These are phyloP conservation scores for Leguminivora glycinivorella DNA, from an alignment of 1,140 invertebrate species.

Conservation along the genomic window DNA sequence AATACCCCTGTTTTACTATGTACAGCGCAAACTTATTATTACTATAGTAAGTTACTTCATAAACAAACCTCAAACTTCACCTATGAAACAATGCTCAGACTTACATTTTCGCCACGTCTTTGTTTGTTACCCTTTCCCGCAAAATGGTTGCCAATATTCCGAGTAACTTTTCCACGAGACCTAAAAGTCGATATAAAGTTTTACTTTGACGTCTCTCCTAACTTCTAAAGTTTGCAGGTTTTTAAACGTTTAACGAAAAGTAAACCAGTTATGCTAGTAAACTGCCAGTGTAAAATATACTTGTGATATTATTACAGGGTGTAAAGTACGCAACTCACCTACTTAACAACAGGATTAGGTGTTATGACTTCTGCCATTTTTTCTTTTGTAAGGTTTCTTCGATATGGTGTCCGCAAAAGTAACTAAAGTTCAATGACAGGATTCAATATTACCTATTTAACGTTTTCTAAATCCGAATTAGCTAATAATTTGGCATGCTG, in stretches of 20 bases:
- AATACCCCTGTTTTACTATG: too few species aligned
- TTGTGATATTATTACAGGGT: not conserved
- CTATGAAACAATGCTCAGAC: not conserved
- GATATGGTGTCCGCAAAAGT: not conserved
- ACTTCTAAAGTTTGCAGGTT: not conserved
- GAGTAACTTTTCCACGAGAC: not conserved
- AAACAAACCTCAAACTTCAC: conserved; percentile 1
- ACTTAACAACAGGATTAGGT: not conserved
- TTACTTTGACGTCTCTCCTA: conserved; percentile 12
- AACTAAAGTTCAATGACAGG: not conserved
- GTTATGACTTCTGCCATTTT: conserved; percentile 15
- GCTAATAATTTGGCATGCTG: too few species aligned
- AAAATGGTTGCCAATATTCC: conserved; percentile 17
- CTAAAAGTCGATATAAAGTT: conserved; percentile 19
- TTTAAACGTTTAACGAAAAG: conserved; percentile 18
- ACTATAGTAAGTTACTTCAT: not conserved
- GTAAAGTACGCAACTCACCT: conserved; percentile 2
- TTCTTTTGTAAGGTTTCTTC: conserved; percentile 13
- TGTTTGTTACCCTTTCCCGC: conserved; percentile 8
- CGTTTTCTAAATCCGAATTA: not conserved
- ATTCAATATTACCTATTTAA: not conserved
- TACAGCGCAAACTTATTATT: too few species aligned
- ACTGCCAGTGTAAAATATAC: not conserved
- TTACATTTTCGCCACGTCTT: not conserved
- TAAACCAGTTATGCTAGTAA: not conserved